Conservation (phyloP, 2,113 vertebrate genomes). For the Hyperopisus bebe region DNA sequence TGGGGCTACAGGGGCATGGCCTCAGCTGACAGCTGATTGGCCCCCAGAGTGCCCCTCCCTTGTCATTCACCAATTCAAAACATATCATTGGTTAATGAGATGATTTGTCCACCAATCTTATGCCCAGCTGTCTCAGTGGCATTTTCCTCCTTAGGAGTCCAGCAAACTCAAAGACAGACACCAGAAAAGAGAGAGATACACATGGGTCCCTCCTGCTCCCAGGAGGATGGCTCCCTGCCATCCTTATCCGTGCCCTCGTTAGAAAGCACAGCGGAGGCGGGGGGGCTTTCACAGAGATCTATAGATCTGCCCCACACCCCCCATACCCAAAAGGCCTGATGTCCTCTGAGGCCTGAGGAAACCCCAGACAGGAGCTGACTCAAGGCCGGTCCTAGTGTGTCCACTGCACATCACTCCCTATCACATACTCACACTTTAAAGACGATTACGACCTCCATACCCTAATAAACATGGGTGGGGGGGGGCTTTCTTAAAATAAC, state of each 20-base stretch:
- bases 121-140: neutral
- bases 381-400: neutral
- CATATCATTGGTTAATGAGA: neutral
- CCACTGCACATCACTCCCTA: neutral
- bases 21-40: neutral
- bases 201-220: neutral
- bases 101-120: neutral
- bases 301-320: neutral
- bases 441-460: neutral
- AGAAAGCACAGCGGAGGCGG: neutral
- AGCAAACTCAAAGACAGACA: neutral
- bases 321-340: neutral
- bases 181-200: neutral
- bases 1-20: neutral
- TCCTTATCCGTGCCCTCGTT: neutral
- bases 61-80: neutral
- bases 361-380: neutral
- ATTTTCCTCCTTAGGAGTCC: neutral
- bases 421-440: neutral
- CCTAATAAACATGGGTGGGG: neutral
- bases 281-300: neutral
- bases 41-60: neutral
- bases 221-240: neutral
- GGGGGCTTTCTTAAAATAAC: conserved; percentile 8
- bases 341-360: neutral